These are phyloP conservation scores for Schlechtendalia chinensis DNA, from an alignment of 1,140 invertebrate species.

Conservation along the genomic window DNA sequence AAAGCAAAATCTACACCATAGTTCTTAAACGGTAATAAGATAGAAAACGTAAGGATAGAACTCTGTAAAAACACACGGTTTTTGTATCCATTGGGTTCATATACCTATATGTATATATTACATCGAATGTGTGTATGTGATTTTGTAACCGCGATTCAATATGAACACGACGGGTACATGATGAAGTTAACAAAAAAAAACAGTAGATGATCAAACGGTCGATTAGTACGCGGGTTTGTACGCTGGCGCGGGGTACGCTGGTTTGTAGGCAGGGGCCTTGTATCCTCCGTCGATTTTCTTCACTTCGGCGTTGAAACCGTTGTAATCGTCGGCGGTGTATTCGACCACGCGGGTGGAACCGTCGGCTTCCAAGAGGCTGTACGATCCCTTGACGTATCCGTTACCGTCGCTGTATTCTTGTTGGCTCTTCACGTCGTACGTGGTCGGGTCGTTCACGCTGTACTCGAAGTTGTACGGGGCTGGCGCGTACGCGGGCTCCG, in stretches of 20 bases:
- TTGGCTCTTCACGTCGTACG: conserved; percentile 60
- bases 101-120: no score
- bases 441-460: conserved; percentile 59
- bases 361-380: conserved; percentile 59
- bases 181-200: no score
- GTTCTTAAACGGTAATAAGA: no score
- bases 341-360: conserved; percentile 58
- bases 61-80: no score
- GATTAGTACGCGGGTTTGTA: conserved; percentile 32
- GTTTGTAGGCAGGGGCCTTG: conserved; percentile 53
- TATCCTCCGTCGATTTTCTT: conserved; percentile 35
- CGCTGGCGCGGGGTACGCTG: conserved; percentile 53
- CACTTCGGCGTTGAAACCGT: conserved; percentile 58
- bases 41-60: no score
- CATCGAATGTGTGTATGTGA: no score
- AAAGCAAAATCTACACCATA: no score
- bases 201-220: neutral
- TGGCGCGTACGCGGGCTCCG: conserved; percentile 42
- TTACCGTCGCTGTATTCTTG: conserved; percentile 58
- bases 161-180: no score
- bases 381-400: conserved; percentile 58
- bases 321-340: conserved; percentile 58
- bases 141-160: no score
- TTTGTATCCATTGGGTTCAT: no score
- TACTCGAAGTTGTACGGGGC: conserved; percentile 47